Base-by-base conservation (phyloP, 2,797 vertebrate species). In the Oreochromis mossambicus region DNA sequence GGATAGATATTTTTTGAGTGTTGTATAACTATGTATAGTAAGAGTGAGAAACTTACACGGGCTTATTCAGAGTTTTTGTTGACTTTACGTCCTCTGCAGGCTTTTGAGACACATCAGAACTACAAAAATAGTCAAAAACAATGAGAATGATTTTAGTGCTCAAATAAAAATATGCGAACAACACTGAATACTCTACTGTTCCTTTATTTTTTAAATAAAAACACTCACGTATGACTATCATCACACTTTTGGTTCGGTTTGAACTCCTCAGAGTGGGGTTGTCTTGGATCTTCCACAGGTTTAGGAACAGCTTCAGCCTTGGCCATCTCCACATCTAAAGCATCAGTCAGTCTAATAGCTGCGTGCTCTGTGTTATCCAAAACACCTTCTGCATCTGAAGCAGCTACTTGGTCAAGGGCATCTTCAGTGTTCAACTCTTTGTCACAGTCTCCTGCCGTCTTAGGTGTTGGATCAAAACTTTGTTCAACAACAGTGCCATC, bases 171-270 rank as follows among this genome's bases (percentile, higher is more conserved):
- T 1, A 43, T 21, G 4, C 51, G 1, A 61, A 77, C 43, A 58
- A 80, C 1, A 46, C 4, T 46, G 13, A 66, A 56, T 77, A 24
- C 9, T 8, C 77, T 11, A 3, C 21, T 43, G 66, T 41, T 66
- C 36, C n/a, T 68, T 68, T 68, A 24, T 24, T 24, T 41, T 41
- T 3, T 1, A 5, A 26, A 70, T 1, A 73, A 81, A 52, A 54
- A n/a, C 34, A 90, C 94, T 92, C 32, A 95, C 94, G 0, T 82
- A 50, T 63, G 76, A 24, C 58, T 83, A 5, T 84, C 36, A 10
- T 73, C 77, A 77, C 66, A 7, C 43, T 82, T 41, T 56, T 87
- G 85, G n/a, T 78, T 80, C 14, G 3, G 24, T 56, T 46, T 75
- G 1, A 48, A n/a, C 61, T 91, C 61, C 66, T 78, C 55, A 17